These are phyloP conservation scores for Colius striatus DNA, from an alignment of 2,113 vertebrate genomes.

Conservation along the genomic window DNA sequence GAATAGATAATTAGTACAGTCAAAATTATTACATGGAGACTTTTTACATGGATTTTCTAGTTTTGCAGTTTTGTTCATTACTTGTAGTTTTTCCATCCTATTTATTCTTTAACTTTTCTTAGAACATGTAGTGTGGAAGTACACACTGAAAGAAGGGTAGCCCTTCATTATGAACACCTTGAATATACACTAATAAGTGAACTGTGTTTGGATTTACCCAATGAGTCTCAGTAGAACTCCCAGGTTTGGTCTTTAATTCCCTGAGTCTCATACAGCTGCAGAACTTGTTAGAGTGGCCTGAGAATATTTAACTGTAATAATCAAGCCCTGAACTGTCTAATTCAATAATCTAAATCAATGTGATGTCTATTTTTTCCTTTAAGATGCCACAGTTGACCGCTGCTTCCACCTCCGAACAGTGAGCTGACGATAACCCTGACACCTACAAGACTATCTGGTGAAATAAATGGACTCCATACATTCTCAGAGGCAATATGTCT, in stretches of 20 bases:
- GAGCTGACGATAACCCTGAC: background rate
- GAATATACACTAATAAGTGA: background rate
- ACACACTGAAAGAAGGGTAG: background rate
- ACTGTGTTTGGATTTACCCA: background rate
- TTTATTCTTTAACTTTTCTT: background rate
- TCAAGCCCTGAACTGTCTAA: background rate
- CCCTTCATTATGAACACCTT: background rate
- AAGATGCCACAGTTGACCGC: background rate
- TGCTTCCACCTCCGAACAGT: background rate
- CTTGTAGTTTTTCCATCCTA: background rate
- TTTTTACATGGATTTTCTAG: background rate
- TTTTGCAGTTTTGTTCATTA: background rate
- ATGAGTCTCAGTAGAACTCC: background rate
- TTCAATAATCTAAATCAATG: background rate
- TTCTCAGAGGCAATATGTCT: background rate
- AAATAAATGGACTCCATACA: background rate
- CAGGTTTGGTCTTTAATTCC: background rate
- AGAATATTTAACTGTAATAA: background rate
- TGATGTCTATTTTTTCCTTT: background rate
- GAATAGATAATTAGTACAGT: background rate
- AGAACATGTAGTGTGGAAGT: background rate
- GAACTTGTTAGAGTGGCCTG: background rate
- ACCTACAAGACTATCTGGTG: background rate
- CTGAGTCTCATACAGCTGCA: background rate
- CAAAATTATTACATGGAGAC: background rate